phyloP scores from a whole-genome alignment of 92 coral and sea anemone species.

The Chrysogorgia sp. region DNA sequence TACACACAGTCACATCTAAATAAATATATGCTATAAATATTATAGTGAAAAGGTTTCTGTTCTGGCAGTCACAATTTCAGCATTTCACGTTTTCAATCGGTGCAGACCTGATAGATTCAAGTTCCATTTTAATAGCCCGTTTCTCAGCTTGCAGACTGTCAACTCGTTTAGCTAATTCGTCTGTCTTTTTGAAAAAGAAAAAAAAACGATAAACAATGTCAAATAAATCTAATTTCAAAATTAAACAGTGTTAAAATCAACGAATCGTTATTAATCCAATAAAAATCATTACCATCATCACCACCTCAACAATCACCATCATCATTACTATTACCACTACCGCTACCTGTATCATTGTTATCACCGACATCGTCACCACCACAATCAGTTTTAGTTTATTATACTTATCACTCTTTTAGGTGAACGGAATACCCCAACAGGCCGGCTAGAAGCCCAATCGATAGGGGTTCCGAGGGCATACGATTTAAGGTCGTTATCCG shows the following conservation, averaged over 20 bases:
- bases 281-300: neutral
- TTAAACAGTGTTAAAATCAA: neutral
- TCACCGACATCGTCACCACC: too few relatives aligned
- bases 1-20: neutral
- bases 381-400: too few relatives aligned
- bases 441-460: too few relatives aligned
- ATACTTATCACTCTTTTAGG: too few relatives aligned
- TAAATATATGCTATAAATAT: neutral
- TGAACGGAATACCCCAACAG: too few relatives aligned
- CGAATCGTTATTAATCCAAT: neutral
- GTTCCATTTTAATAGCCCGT: constrained; percentile 84
- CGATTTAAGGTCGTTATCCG: too few relatives aligned
- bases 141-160: constrained; percentile 96
- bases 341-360: too few relatives aligned
- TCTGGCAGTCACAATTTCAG: neutral
- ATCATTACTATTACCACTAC: too few relatives aligned
- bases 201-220: neutral
- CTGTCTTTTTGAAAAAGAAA: constrained; percentile 48
- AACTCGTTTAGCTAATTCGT: constrained; percentile 77
- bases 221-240: neutral
- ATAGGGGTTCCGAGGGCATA: too few relatives aligned
- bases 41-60: neutral
- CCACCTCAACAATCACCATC: too few relatives aligned
- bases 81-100: constrained; percentile 1
- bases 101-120: constrained; percentile 58